phyloP scores from a whole-genome alignment of 2,888 invertebrate genomes.

The Sussaba pulchella region DNA sequence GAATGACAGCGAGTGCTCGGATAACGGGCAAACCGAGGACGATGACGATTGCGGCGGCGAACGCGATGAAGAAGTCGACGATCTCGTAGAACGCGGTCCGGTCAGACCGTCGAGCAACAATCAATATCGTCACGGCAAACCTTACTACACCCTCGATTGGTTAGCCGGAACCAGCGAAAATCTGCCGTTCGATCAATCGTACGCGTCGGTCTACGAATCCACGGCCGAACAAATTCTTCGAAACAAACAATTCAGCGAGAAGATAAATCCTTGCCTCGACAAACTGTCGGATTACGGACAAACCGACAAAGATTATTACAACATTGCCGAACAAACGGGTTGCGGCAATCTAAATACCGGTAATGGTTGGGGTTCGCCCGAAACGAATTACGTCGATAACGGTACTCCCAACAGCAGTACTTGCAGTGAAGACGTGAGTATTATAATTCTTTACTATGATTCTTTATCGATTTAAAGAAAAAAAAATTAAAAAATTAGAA shows the following conservation, averaged over 20 bases:
- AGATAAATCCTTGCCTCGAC: slow-evolving; percentile 75
- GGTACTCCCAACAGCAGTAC: slow-evolving; percentile 49
- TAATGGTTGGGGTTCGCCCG: slow-evolving; percentile 50
- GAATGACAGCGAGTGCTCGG: slow-evolving; percentile 46
- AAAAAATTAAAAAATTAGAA: too few species aligned
- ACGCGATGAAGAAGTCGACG: slow-evolving; percentile 53
- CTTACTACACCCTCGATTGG: slow-evolving; percentile 69
- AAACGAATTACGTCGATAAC: slow-evolving; percentile 41
- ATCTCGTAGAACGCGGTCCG: slow-evolving; percentile 75
- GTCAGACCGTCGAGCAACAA: slow-evolving; percentile 68
- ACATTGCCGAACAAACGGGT: slow-evolving; percentile 23
- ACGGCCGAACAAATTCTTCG: slow-evolving; percentile 72
- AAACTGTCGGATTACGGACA: slow-evolving; percentile 69
- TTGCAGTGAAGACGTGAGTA: slow-evolving; percentile 53
- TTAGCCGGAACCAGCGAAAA: slow-evolving; percentile 8
- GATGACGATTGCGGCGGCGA: slow-evolving; percentile 39
- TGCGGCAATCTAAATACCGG: slow-evolving; percentile 30
- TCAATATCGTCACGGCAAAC: slow-evolving; percentile 65
- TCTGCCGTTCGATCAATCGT: slow-evolving; percentile 47
- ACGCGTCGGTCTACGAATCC: slow-evolving; percentile 70
- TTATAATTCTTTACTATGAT: neutral
- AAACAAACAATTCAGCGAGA: slow-evolving; percentile 73
- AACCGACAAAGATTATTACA: slow-evolving; percentile 14
- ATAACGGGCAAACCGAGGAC: slow-evolving; percentile 30
- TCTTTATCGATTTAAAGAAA: neutral